These are phyloP conservation scores for Amphipoea lucens DNA, from an alignment of 2,888 invertebrate genomes.

Conservation along the genomic window DNA sequence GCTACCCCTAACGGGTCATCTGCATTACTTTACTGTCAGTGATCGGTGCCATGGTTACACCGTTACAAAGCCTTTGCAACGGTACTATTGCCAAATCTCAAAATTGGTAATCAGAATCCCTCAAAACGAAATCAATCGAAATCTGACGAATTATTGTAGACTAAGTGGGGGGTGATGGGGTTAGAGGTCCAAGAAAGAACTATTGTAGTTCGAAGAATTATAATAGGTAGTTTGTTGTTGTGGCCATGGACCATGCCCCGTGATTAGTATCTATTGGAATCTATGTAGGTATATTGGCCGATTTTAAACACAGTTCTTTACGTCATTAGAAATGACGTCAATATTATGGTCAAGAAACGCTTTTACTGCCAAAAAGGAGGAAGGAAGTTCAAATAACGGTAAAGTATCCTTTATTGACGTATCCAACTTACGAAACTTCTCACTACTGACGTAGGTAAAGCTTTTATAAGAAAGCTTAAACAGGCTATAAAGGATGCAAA, in stretches of 20 bases:
- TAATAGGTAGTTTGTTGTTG: slow-evolving; percentile 3
- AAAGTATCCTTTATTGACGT: neutral
- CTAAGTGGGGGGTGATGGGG: too few species aligned
- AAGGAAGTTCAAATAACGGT: slow-evolving; percentile 48
- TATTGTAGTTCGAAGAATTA: slow-evolving; percentile 24
- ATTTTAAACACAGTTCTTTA: neutral
- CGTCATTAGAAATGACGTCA: slow-evolving; percentile 37
- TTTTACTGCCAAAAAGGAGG: slow-evolving; percentile 29
- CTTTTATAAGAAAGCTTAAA: slow-evolving; percentile 2
- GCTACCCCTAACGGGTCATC: too few species aligned
- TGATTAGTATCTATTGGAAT: slow-evolving; percentile 6
- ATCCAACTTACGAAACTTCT: neutral
- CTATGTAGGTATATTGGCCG: neutral
- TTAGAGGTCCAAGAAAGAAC: slow-evolving; percentile 25
- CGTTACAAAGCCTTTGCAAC: neutral
- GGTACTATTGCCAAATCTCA: neutral
- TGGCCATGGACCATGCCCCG: slow-evolving; percentile 11
- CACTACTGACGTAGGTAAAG: slow-evolving; percentile 29
- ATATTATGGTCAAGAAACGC: neutral
- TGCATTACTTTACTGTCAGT: too few species aligned
- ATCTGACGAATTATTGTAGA: neutral
- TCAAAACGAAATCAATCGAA: neutral
- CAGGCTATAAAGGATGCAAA: slow-evolving; percentile 18
- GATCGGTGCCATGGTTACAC: neutral
- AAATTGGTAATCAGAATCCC: slow-evolving; percentile 1